Base-by-base conservation (phyloP, 2,888 invertebrate genomes). In the Agrochola lota region DNA sequence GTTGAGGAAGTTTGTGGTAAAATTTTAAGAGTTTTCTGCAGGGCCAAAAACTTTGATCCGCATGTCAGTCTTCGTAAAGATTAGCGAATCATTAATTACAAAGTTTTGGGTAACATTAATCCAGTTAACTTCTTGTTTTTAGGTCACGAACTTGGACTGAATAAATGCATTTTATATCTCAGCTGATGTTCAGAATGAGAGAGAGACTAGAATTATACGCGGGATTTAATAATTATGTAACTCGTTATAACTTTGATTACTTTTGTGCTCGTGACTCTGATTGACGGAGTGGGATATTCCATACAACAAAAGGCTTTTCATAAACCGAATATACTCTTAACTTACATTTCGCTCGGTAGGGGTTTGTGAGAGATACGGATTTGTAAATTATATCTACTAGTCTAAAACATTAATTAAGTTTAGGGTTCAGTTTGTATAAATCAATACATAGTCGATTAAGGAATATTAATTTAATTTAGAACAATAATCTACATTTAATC, bases 1-100 rank as follows among this genome's bases (percentile, higher is more conserved):
- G 17, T 52, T 71, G 35, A 26, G 60, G 52, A 81, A 79, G 62
- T 84, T 80, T 64, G 43, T 23, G 72, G 74, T 73, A 76, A 80
- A 77, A 84, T 84, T 84, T 76, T 70, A 74, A 72, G 72, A 81
- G 81, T 72, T 57, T 80, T 72, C 60, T 71, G 80, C 71, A 83
- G 84, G 30, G 85, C 70, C 71, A 77, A 40, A n/a, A 90, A 90
- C 85, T 91, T 90, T 87, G 88, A 87, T 90, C 87, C 89, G 88
- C 91, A 90, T 90, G 92, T 92, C 94, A 93, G 91, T 89, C 90
- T 90, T 85, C 78, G 86, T 87, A 83, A 90, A 94, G 93, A 94
- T 94, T 93, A 94, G 91, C 89, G 91, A 89, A 92, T 92, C 92
- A 94, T 94, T 94, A 92, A 94, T 94, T 92, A 94, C 90, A 92